Evolutionary conservation across 2,888 invertebrate species (phyloP), one percentile per base, ranked within the genome.

Genomic region (Phortica okadai): DNA sequence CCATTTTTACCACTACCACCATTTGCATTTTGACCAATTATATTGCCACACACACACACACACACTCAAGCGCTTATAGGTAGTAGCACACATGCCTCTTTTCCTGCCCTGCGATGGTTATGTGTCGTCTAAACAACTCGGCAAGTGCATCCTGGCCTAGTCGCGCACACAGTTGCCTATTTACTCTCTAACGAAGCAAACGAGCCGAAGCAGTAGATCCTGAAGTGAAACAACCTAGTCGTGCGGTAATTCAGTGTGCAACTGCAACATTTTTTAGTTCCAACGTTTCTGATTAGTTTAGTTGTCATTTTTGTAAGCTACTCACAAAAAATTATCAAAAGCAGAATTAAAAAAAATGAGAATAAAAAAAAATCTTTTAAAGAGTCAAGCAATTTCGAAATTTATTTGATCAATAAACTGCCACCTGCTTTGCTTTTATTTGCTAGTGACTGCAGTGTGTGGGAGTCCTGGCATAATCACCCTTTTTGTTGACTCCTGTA

Each of bases 391-490:
- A 10, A 50, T 50, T 50, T 50, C 69, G 25, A 74, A 81, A 77
- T 74, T 83, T 89, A 88, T 88, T 88, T 88, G 88, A 88, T 88
- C 88, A 83, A 88, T 88, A 88, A 86, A 79, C 82, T 79, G 74
- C 76, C 82, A 75, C 72, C 66, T 70, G 77, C 70, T 79, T 62
- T 74, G 4, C n/a, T 50, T 62, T 50, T 58, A 67, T 78, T 81
- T 86, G 79, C 85, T 84, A 78, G 84, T 87, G 85, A 85, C 82
- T 83, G 77, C 77, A 86, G 80, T 83, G 86, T 84, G 82, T 85
- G 80, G 78, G 80, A 81, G n/a, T 76, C 78, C 59, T 50, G 10
- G 42, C 45, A 44, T 1, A 69, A n/a, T 42, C 44, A n/a, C 69
- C n/a, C 69, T 69, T 25, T 25, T 33, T 33, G 70, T 10, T 16